Evolutionary conservation across 2,113 vertebrate species (phyloP), one percentile per base, ranked within the genome.

Genomic region (Cathartes aura): DNA sequence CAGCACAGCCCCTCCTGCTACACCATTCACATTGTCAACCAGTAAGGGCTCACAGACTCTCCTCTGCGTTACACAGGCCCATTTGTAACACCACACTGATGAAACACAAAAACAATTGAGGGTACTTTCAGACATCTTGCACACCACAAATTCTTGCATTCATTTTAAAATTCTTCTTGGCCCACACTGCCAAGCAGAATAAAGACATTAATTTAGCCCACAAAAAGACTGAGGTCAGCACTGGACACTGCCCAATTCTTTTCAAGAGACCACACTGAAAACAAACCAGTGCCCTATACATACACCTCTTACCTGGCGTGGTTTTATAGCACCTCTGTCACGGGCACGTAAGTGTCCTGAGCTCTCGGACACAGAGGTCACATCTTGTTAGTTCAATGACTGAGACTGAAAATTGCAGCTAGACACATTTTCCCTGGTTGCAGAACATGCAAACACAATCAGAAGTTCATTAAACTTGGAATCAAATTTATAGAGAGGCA

Each of bases 101-200:
- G 82, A 87, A 97, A 91, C 78, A 93, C 82, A 87, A 87, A 95
- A 88, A 55, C 81, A 94, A 85, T 34, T 45, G 68, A 94, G 66
- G 56, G 80, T 32, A 85, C 87, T 94, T 81, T 82, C 89, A 92
- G 76, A 67, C 83, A 96, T 93, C 88, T 70, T 68, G 58, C 84
- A 96, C 96, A 91, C 81, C 94, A 95, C 81, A 84, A 93, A 96
- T 94, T 96, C 93, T 91, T 96, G 91, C 96, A 97, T 95, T 96
- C 74, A 80, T 93, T 95, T 91, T 16, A 91, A 82, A 95, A 95
- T 96, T 97, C 91, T 91, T 96, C 89, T 72, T 96, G 95, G 82
- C 83, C 94, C 93, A 96, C 93, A 95, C 87, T 96, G 84, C 73
- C 84, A 79, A 89, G n/a, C 60, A 89, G 95, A 96, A 97, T 94